A percentile compares a stretch with the other conserved stretches of the same genome.
Evolutionary conservation across 92 coral and sea anemone species (phyloP).

Genomic region (Diadumene lineata): DNA sequence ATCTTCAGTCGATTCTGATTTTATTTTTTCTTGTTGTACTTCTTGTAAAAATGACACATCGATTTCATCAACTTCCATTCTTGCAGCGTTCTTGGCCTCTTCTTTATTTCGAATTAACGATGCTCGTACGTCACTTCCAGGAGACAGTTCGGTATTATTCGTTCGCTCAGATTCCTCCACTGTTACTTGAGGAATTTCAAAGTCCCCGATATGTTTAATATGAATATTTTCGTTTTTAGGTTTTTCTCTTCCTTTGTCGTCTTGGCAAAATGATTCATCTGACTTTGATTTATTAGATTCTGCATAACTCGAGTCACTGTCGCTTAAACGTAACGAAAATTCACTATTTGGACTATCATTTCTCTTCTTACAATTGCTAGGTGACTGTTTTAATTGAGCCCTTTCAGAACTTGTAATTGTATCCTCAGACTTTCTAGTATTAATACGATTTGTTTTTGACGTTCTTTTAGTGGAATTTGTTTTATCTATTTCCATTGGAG

Average conservation of each 20-base stretch:
- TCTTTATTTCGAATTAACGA: too few relatives aligned
- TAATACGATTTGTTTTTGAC: background rate
- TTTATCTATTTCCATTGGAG: background rate
- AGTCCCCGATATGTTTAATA: background rate
- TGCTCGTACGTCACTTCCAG: too few relatives aligned
- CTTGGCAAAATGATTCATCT: background rate
- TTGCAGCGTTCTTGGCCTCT: background rate
- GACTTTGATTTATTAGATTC: background rate
- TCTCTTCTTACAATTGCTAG: background rate
- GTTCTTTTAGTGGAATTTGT: background rate
- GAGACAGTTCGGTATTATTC: background rate
- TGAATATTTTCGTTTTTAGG: too few relatives aligned
- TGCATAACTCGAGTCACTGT: background rate
- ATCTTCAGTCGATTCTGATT: background rate
- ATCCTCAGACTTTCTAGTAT: background rate
- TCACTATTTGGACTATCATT: background rate
- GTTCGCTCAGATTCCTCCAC: background rate
- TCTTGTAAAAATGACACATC: background rate
- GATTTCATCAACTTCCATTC: background rate
- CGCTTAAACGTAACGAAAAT: background rate
- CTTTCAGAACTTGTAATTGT: too few relatives aligned
- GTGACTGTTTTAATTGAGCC: too few relatives aligned
- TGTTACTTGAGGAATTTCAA: conserved; percentile 1
- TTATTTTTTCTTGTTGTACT: background rate
- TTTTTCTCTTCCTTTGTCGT: too few relatives aligned